Evolutionary conservation across 23 tunicate genomes (phyloP).

Genomic region (Styela clava): DNA sequence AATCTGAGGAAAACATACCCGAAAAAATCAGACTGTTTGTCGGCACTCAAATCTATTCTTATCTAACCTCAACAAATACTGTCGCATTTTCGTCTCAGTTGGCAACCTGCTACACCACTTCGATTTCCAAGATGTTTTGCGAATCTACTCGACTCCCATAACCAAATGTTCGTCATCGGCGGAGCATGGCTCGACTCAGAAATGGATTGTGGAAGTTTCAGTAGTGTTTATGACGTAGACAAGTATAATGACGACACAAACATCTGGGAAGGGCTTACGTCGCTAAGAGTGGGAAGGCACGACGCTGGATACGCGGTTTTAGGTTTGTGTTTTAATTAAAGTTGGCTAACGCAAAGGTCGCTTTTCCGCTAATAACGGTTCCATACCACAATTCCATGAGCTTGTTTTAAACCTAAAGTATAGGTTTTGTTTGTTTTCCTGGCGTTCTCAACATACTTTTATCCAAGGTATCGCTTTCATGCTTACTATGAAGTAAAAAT

Average conservation of each 20-base stretch:
- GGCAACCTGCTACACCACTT: constrained; percentile 58
- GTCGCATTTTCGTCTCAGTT: constrained; percentile 5
- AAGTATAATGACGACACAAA: constrained; percentile 54
- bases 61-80: too few relatives aligned
- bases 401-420: too few relatives aligned
- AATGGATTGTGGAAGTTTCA: constrained; percentile 66
- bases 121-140: constrained; percentile 94
- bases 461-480: too few relatives aligned
- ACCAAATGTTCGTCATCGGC: constrained; percentile 53
- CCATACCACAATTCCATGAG: too few relatives aligned
- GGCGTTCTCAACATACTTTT: too few relatives aligned
- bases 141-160: constrained; percentile 42
- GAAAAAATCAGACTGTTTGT: too few relatives aligned
- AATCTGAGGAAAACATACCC: too few relatives aligned
- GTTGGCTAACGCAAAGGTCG: too few relatives aligned
- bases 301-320: constrained; percentile 81
- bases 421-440: too few relatives aligned
- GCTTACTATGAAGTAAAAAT: too few relatives aligned
- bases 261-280: constrained; percentile 76
- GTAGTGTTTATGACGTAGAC: constrained; percentile 93
- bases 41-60: too few relatives aligned
- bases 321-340: constrained; percentile 30
- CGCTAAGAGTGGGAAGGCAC: constrained; percentile 75
- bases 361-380: too few relatives aligned
- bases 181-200: constrained; percentile 94